A percentile compares a stretch with the other conserved stretches of the same genome.
These are phyloP conservation scores for Sphaeramia orbicularis DNA, from an alignment of 2,797 vertebrate genomes.

Conservation along the genomic window DNA sequence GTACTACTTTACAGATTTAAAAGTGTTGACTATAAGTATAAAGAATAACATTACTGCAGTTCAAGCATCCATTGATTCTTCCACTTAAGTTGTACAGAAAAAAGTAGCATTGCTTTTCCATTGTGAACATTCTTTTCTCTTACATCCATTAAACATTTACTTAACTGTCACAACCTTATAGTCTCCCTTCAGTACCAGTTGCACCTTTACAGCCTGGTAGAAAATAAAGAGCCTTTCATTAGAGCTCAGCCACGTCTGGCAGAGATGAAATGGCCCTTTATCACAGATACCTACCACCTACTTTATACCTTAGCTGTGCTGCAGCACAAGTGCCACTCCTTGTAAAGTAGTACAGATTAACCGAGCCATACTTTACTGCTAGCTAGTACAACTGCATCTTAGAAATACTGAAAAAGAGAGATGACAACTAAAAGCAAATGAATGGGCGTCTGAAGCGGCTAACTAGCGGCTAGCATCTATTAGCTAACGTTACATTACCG, in stretches of 20 bases:
- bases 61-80: too few species aligned
- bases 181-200: conserved; percentile 29
- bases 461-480: conserved; percentile 12
- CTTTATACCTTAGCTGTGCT: conserved; percentile 1
- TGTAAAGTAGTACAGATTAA: not conserved
- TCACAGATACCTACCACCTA: conserved; percentile 5
- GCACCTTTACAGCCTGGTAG: conserved; percentile 46
- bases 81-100: too few species aligned
- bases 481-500: conserved; percentile 59
- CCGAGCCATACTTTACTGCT: accelerated
- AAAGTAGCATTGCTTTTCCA: too few species aligned
- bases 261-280: conserved; percentile 10
- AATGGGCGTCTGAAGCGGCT: conserved; percentile 27
- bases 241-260: conserved; percentile 50
- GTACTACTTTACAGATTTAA: too few species aligned
- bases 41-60: too few species aligned
- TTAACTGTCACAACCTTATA: not conserved
- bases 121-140: too few species aligned
- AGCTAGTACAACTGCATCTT: not conserved
- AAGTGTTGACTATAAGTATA: too few species aligned
- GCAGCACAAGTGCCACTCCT: not conserved
- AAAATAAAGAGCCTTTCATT: conserved; percentile 68
- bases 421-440: conserved; percentile 21
- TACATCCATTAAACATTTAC: too few species aligned
- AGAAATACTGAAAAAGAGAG: not conserved